phyloP scores from a whole-genome alignment of 2,888 invertebrate species.

The Sepioteuthis lessoniana region DNA sequence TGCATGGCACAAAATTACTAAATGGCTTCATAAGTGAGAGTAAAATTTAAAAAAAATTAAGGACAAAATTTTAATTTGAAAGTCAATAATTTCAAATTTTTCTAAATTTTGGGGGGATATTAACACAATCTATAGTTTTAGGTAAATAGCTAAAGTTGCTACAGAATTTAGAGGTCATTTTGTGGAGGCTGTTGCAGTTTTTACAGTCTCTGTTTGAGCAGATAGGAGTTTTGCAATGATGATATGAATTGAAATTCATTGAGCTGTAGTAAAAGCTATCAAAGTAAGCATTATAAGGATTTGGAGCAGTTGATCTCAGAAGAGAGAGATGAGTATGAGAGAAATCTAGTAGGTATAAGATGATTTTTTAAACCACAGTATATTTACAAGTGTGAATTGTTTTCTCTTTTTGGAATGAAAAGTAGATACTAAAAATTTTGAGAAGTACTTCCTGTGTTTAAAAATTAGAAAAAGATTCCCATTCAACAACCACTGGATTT shows the following conservation, averaged over 20 bases:
- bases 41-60: background rate
- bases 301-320: background rate
- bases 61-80: conserved; percentile 38
- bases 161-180: conserved; percentile 35
- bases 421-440: background rate
- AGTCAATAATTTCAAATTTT: conserved; percentile 38
- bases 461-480: too few species aligned
- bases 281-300: background rate
- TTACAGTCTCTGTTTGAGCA: background rate
- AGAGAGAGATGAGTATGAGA: background rate
- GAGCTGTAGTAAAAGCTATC: conserved; percentile 43
- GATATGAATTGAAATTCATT: background rate
- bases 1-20: background rate
- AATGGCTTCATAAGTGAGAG: background rate
- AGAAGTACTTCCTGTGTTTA: too few species aligned
- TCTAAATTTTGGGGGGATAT: background rate
- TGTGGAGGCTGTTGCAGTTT: background rate
- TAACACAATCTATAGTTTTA: background rate
- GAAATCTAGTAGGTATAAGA: background rate
- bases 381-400: background rate
- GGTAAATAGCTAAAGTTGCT: background rate
- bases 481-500: too few species aligned
- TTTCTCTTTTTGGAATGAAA: background rate
- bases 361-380: background rate
- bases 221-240: background rate